A percentile compares a stretch with the other conserved stretches of the same genome.
phyloP scores from a whole-genome alignment of 2,797 vertebrate genomes.

The Melanotaenia maccullochi region DNA sequence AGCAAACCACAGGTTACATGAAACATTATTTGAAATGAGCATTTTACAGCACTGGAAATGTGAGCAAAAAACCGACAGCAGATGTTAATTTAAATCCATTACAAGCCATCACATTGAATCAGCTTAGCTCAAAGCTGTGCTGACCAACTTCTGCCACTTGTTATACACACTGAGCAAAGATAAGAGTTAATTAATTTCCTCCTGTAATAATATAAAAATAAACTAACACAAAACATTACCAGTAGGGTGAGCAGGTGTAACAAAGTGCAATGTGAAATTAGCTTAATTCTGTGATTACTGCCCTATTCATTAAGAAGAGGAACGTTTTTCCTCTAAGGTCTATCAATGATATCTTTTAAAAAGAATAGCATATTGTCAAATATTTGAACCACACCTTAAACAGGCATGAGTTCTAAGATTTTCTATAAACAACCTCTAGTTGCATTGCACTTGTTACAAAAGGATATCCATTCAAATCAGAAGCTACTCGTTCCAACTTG shows the following conservation, averaged over 20 bases:
- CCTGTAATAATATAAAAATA: too few relatives aligned
- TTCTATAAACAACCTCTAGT: neutral
- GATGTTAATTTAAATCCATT: neutral
- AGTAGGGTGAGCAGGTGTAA: too few relatives aligned
- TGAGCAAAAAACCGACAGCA: neutral
- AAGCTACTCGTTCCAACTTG: slow-evolving; percentile 12
- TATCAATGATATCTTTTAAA: too few relatives aligned
- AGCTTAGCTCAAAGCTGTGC: neutral
- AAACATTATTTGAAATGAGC: neutral
- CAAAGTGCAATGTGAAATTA: too few relatives aligned
- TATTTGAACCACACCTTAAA: too few relatives aligned
- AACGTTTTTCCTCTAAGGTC: too few relatives aligned
- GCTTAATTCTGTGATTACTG: too few relatives aligned
- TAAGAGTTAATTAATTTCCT: too few relatives aligned
- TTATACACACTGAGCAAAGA: neutral
- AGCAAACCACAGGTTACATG: neutral
- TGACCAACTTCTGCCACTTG: neutral
- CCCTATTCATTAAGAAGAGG: too few relatives aligned
- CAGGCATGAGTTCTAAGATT: too few relatives aligned
- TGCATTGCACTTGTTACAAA: neutral
- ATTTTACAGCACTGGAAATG: neutral
- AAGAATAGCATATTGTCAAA: too few relatives aligned
- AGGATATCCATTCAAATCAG: neutral
- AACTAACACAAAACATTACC: too few relatives aligned
- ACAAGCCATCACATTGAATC: neutral